A percentile compares a stretch with the other conserved stretches of the same genome.
Conservation (phyloP, 2,797 vertebrate species). For the Cephalopachus bancanus region DNA sequence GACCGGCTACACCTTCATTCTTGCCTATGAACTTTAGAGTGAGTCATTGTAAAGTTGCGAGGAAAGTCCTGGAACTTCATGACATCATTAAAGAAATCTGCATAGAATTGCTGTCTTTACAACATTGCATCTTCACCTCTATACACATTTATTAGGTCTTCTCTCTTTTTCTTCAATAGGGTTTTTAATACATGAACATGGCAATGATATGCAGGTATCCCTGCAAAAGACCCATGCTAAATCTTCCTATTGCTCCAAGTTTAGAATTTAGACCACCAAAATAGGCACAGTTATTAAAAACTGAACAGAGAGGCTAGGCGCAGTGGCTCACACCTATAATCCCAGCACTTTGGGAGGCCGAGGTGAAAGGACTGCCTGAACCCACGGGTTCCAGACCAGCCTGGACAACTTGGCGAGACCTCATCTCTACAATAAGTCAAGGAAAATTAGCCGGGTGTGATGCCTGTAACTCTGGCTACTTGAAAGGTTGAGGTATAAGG, state of each 20-base stretch:
- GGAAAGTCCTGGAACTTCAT: conserved; percentile 7
- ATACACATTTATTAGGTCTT: conserved; percentile 28
- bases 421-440: no score
- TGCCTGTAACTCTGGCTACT: no score
- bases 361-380: no score
- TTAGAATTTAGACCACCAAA: neutral
- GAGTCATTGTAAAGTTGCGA: conserved; percentile 10
- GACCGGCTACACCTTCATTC: neutral
- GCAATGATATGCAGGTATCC: neutral
- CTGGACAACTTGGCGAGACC: no score
- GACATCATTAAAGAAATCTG: neutral
- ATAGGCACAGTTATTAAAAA: conserved; percentile 35
- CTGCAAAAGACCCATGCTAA: neutral
- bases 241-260: neutral
- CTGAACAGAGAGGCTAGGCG: neutral
- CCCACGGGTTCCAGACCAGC: no score
- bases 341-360: no score
- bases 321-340: no score
- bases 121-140: neutral
- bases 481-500: no score
- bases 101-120: neutral
- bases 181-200: neutral
- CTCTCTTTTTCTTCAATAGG: conserved; percentile 33
- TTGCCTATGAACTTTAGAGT: conserved; percentile 23
- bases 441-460: no score